Evolutionary conservation across 2,888 invertebrate species (phyloP), one percentile per base, ranked within the genome.

Genomic region (Chloromyia formosa): DNA sequence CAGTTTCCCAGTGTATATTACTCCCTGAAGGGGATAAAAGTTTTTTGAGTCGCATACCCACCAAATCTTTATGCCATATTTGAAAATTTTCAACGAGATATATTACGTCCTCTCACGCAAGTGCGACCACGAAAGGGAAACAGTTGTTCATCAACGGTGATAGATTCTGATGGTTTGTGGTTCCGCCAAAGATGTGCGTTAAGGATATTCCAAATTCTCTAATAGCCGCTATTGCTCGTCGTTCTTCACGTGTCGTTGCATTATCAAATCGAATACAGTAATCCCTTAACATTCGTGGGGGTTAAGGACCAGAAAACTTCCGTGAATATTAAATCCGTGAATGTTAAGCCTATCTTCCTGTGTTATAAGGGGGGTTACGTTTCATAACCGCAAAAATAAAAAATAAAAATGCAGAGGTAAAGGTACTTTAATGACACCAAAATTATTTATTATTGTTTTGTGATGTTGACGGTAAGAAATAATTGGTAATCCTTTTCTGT

Each of bases 61-160:
- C 76, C 78, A 81, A 12, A 81, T 76, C 77, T 81, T 81, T 18
- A 81, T 79, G 18, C 79, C 80, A 76, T 80, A 80, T 69, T 80
- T 79, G 14, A 78, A 79, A 64, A 78, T 79, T 69, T 80, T 79
- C 20, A 79, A 80, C 62, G 80, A 79, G 54, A 79, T 79, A 76
- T 79, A 80, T 74, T 80, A 79, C 1, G 79, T n/a, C n/a, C n/a
- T n/a, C n/a, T 81, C 64, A 81, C 81, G 75, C 75, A 27, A 0
- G 79, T 79, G 23, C 78, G 73, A 9, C 79, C 79, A 45, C 79
- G 77, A 73, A 7, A 64, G 1, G 64, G 64, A 45, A 40, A n/a
- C 3, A 64, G 45, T 23, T 64, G 64, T 20, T 64, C 64, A 22
- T 42, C 16, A 18, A 62, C 35, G 9, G 62, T 62, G 16, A 62